A percentile compares a stretch with the other conserved stretches of the same genome.
phyloP scores from a whole-genome alignment of 2,888 invertebrate genomes.

The Ophonus ardosiacus region DNA sequence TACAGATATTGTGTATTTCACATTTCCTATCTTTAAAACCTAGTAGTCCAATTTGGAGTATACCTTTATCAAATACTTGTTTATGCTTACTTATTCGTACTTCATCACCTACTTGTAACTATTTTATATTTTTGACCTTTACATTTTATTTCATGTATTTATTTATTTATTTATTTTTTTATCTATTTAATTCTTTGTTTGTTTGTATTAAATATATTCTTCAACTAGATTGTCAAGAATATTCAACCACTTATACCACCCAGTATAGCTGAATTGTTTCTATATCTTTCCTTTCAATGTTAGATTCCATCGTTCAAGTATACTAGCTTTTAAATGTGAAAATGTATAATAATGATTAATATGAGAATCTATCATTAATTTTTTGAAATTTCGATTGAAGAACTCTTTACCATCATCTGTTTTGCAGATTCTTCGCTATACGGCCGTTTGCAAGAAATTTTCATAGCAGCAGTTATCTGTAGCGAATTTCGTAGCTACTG shows the following conservation, averaged over 20 bases:
- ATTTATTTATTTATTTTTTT: not conserved
- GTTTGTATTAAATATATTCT: slow-evolving; percentile 8
- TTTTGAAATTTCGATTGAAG: slow-evolving; percentile 68
- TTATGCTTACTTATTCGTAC: not conserved
- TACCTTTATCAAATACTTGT: slow-evolving; percentile 5
- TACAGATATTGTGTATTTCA: not conserved
- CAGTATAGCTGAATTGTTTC: slow-evolving; percentile 69
- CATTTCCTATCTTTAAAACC: not conserved
- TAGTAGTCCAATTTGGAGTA: slow-evolving; percentile 9
- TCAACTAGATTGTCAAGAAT: not conserved
- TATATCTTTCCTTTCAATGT: slow-evolving; percentile 68
- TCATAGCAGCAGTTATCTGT: slow-evolving; percentile 67
- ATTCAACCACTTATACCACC: slow-evolving; percentile 65
- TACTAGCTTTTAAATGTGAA: slow-evolving; percentile 65
- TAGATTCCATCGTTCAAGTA: slow-evolving; percentile 68
- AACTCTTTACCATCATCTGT: slow-evolving; percentile 70
- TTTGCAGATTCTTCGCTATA: slow-evolving; percentile 68
- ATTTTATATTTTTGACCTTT: too few relatives aligned
- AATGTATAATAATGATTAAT: slow-evolving; percentile 68
- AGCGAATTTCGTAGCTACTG: slow-evolving; percentile 71
- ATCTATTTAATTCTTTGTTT: slow-evolving; percentile 28
- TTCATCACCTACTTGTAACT: too few relatives aligned
- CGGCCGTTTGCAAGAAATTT: slow-evolving; percentile 52
- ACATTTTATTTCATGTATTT: not conserved
- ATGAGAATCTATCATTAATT: slow-evolving; percentile 67